Evolutionary conservation across 2,888 invertebrate species (phyloP).

Genomic region (Tenthredo mesomela): DNA sequence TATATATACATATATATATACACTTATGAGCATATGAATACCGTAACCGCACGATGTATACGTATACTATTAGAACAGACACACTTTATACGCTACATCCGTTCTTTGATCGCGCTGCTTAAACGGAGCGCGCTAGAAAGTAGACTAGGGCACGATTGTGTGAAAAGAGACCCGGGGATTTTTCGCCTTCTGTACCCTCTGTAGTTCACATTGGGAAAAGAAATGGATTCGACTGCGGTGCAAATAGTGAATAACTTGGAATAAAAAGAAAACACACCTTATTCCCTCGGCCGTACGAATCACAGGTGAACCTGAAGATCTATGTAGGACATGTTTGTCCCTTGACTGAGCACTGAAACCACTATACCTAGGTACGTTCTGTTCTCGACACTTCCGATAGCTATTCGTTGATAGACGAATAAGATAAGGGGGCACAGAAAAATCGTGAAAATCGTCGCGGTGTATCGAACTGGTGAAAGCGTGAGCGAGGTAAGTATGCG

Average conservation of each 20-base stretch:
- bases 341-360: background rate
- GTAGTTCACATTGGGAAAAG: background rate
- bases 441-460: slow-evolving; percentile 8
- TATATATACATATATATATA: too few species aligned
- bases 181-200: background rate
- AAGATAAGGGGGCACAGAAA: background rate
- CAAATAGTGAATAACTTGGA: background rate
- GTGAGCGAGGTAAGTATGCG: background rate
- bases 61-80: background rate
- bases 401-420: background rate
- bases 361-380: background rate
- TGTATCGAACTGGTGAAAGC: slow-evolving; percentile 38
- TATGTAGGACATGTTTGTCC: background rate
- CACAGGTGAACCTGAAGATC: background rate
- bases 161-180: background rate
- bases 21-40: background rate
- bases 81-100: slow-evolving; percentile 36
- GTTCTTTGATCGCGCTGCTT: slow-evolving; percentile 32
- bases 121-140: slow-evolving; percentile 36
- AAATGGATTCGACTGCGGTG: background rate
- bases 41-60: background rate
- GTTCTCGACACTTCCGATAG: background rate
- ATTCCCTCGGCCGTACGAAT: background rate
- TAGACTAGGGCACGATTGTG: slow-evolving; percentile 43
- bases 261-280: background rate